A percentile compares a stretch with the other conserved stretches of the same genome.
Conservation (phyloP, 2,113 vertebrate genomes). For the Chaetura pelagica region DNA sequence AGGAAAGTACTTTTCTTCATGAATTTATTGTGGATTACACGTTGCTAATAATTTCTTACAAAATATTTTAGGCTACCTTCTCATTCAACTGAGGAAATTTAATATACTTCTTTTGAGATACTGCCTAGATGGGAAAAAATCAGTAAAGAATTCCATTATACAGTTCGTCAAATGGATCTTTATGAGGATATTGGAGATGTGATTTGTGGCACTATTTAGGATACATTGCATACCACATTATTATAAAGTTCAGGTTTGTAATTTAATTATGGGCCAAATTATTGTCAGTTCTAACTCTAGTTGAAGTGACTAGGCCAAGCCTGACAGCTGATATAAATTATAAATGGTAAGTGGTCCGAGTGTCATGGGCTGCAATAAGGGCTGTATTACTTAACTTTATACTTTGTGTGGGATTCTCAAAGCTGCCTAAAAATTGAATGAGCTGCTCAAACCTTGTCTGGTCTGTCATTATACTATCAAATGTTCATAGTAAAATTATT, state of each 20-base stretch:
- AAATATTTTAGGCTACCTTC: slow-evolving; percentile 12
- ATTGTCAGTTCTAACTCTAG: slow-evolving; percentile 56
- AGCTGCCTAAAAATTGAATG: not conserved
- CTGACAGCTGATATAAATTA: slow-evolving; percentile 55
- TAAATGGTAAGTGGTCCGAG: slow-evolving; percentile 22
- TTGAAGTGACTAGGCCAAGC: slow-evolving; percentile 17
- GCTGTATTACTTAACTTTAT: slow-evolving; percentile 24
- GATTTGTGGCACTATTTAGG: slow-evolving; percentile 59
- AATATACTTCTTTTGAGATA: slow-evolving; percentile 18
- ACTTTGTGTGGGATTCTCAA: not conserved
- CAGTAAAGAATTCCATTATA: slow-evolving; percentile 38
- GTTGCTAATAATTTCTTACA: slow-evolving; percentile 52
- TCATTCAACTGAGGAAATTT: slow-evolving; percentile 6
- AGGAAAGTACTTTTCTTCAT: slow-evolving; percentile 2
- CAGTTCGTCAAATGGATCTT: slow-evolving; percentile 59
- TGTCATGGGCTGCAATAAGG: not conserved
- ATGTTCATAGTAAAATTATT: not conserved
- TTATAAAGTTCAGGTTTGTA: slow-evolving; percentile 66
- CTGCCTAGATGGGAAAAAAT: slow-evolving; percentile 14
- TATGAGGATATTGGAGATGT: slow-evolving; percentile 57
- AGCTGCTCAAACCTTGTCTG: not conserved
- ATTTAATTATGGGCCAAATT: slow-evolving; percentile 62
- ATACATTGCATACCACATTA: slow-evolving; percentile 50
- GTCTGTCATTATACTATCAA: not conserved
- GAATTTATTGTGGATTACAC: slow-evolving; percentile 43